Conservation (phyloP, 2,888 invertebrate genomes). For the Hedychridium roseum region DNA sequence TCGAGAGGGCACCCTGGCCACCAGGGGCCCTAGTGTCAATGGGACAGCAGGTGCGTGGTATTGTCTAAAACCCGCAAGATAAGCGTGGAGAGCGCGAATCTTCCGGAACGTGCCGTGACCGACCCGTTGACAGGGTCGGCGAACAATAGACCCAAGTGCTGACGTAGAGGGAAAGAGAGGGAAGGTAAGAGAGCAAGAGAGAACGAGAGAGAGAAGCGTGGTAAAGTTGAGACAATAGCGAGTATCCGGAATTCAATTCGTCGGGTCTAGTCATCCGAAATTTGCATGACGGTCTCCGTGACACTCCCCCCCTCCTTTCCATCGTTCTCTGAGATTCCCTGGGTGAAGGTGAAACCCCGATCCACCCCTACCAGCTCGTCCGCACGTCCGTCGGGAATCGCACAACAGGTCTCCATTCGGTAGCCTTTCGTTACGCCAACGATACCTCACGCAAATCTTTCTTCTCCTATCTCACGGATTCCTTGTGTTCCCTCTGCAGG, state of each 20-base stretch:
- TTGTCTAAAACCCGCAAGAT: slow-evolving; percentile 49
- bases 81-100: slow-evolving; percentile 45
- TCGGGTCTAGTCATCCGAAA: slow-evolving; percentile 2
- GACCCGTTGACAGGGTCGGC: slow-evolving; percentile 36
- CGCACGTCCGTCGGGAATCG: slow-evolving; percentile 12
- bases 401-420: slow-evolving; percentile 25
- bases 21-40: slow-evolving; percentile 34
- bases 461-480: slow-evolving; percentile 17
- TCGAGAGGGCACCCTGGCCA: neutral
- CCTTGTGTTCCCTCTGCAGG: slow-evolving; percentile 11
- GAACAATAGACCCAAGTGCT: slow-evolving; percentile 43
- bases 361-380: slow-evolving; percentile 13
- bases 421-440: slow-evolving; percentile 23
- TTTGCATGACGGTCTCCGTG: neutral
- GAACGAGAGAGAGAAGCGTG: neutral
- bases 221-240: slow-evolving; percentile 39
- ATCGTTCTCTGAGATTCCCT: neutral
- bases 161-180: slow-evolving; percentile 6
- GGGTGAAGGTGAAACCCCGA: slow-evolving; percentile 8
- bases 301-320: neutral
- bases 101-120: slow-evolving; percentile 38
- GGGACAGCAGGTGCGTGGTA: slow-evolving; percentile 41
- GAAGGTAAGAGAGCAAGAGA: slow-evolving; percentile 6
- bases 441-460: slow-evolving; percentile 36
- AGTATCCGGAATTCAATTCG: slow-evolving; percentile 16